A percentile compares a stretch with the other conserved stretches of the same genome.
These are phyloP conservation scores for Drosophila kohkoa DNA, from an alignment of 1,140 invertebrate genomes.

Conservation along the genomic window DNA sequence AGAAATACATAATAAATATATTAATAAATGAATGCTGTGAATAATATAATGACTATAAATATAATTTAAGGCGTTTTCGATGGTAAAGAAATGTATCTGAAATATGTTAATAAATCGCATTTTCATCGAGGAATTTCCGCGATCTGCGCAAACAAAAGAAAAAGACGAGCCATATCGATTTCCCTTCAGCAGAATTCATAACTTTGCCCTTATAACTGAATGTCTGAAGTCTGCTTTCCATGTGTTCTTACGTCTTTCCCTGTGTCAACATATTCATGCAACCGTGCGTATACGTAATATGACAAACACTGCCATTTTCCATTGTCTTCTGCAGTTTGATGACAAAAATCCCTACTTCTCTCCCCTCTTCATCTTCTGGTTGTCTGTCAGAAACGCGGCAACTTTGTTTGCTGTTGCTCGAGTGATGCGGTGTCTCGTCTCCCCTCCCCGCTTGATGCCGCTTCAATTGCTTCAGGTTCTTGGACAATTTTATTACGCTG, in stretches of 20 bases:
- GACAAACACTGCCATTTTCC: constrained; percentile 55
- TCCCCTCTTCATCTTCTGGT: not conserved
- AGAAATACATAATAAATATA: too few species aligned
- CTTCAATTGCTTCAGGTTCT: constrained; percentile 59
- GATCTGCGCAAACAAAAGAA: not conserved
- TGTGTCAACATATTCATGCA: constrained; percentile 14
- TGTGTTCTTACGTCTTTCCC: not conserved
- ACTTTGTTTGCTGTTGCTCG: constrained; percentile 53
- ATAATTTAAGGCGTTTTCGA: too few species aligned
- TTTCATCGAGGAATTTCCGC: not conserved
- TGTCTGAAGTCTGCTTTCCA: not conserved
- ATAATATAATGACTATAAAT: too few species aligned
- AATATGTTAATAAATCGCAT: not conserved
- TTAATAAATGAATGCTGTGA: too few species aligned
- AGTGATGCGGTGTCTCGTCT: not conserved
- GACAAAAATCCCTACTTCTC: not conserved
- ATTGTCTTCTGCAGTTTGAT: not conserved
- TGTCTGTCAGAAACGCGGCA: constrained; percentile 50
- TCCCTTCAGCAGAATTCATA: not conserved
- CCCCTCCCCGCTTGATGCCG: constrained; percentile 22
- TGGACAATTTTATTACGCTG: constrained; percentile 83
- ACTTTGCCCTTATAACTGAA: not conserved
- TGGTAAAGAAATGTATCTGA: not conserved
- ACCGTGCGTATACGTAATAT: constrained; percentile 76
- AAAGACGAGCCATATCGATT: constrained; percentile 3